Evolutionary conservation across 2,888 invertebrate species (phyloP), one percentile per base, ranked within the genome.

Genomic region (Ormyrus thymus): DNA sequence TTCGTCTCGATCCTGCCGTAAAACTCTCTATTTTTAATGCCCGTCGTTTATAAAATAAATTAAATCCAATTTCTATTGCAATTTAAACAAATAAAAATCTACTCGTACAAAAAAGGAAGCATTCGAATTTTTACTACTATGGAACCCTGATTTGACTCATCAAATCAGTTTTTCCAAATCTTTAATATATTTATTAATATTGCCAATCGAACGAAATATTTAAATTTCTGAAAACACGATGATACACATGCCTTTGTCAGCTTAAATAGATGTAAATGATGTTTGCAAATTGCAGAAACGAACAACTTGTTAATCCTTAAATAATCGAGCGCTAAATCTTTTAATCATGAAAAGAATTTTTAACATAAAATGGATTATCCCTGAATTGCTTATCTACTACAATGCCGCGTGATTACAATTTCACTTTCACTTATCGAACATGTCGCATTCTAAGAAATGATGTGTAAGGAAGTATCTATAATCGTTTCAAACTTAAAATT

Each of bases 341-440:
- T 58, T 68, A 46, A 75, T 59, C 43, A 45, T 43, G 0, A 53
- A n/a, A 43, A 50, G 48, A 59, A 56, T n/a, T 29, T 29, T 29
- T 29, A 56, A 53, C 59, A 69, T 43, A 59, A 65, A 46, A 55
- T 29, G 45, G 50, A 76, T 76, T 9, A 72, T 72, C 66, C 55
- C 66, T 78, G 66, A 78, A 69, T 73, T 51, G 53, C n/a, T 78
- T 61, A 66, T 66, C 55, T 45, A 15, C 48, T 65, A 59, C 13
- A 29, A 55, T 70, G 15, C 59, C 53, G 48, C 15, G 48, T n/a
- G 55, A 68, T 72, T 59, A 77, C 8, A 72, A 58, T 43, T 64
- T 59, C 48, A 70, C 59, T 79, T 70, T 75, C 74, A 59, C 58
- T 74, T 70, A 79, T 74, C 53, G 65, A 75, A 74, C 56, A 71